Evolutionary conservation across 2,888 invertebrate genomes (phyloP).

Genomic region (Gibbula magus): DNA sequence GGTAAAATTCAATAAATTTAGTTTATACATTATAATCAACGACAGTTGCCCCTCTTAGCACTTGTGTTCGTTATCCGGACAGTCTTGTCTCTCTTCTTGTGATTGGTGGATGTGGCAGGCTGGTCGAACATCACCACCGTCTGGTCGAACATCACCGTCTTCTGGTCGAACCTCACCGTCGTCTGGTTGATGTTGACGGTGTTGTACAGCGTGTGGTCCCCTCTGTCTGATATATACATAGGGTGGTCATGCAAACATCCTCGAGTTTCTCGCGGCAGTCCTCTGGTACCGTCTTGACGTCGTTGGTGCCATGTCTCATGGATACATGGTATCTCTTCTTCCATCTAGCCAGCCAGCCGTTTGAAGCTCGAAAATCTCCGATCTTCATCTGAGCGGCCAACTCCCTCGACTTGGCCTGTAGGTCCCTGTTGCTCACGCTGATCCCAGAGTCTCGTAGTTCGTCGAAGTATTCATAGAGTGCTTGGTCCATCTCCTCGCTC

Average conservation of each 20-base stretch:
- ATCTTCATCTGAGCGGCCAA: neutral
- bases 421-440: neutral
- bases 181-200: conserved; percentile 16
- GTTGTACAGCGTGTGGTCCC: neutral
- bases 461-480: neutral
- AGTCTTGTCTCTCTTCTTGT: neutral
- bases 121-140: too few species aligned
- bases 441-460: neutral
- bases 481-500: neutral
- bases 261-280: neutral
- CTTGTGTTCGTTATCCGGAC: neutral
- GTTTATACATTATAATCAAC: too few species aligned
- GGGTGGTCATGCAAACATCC: neutral
- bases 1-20: too few species aligned
- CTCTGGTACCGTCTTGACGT: neutral
- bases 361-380: neutral
- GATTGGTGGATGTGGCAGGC: neutral
- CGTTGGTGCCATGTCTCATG: neutral
- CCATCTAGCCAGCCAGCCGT: neutral
- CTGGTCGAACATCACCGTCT: too few species aligned
- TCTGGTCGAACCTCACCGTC: conserved; percentile 19
- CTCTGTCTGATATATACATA: neutral
- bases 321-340: neutral
- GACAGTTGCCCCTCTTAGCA: neutral
- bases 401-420: neutral